Base-by-base conservation (phyloP, 2,797 vertebrate species). In the Chaetodon trifasciatus region DNA sequence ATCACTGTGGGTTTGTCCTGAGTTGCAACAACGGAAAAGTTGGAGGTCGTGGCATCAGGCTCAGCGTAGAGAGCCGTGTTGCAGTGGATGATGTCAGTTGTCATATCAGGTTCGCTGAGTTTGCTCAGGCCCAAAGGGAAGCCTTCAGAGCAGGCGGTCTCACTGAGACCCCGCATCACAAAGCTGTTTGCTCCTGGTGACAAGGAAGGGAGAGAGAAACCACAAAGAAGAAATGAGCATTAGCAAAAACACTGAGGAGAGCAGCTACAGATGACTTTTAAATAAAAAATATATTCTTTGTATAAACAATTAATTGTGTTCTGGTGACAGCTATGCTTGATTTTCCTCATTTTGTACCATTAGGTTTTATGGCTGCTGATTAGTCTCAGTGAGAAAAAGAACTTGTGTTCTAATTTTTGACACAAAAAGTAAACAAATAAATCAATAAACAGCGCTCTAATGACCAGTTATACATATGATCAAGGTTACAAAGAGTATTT, bases 81-180 rank as follows among this genome's bases (percentile, higher is more conserved):
- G 55, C 82, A 91, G 86, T 91, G 79, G 70, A 93, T 10, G 0
- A 95, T 80, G 56, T 95, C 92, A 4, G 82, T 55, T 0, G 93
- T 93, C 73, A 93, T 19, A 32, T 95, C 88, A 2, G 91, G 83
- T 52, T 89, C 86, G 0, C 78, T 67, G 53, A 91, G 57, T 70
- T 91, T 87, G 61, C 82, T 95, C 6, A 94, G 70, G 46, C 90
- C 88, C 46, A 94, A 78, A 8, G 93, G 92, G 77, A 95, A 94
- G 75, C 85, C 92, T 12, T 93, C 93, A 47, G 69, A 63, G n/a
- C 17, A 17, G n/a, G 74, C 3, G 0, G 85, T 88, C 28, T 93
- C 88, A 56, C 56, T 8, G 5, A 61, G 56, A 23, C 24, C 60
- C 37, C 0, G 44, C 28, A 79, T 50, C 5, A n/a, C 37, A n/a